Evolutionary conservation across 2,888 invertebrate genomes (phyloP), one percentile per base, ranked within the genome.

Genomic region (Phalera bucephala): DNA sequence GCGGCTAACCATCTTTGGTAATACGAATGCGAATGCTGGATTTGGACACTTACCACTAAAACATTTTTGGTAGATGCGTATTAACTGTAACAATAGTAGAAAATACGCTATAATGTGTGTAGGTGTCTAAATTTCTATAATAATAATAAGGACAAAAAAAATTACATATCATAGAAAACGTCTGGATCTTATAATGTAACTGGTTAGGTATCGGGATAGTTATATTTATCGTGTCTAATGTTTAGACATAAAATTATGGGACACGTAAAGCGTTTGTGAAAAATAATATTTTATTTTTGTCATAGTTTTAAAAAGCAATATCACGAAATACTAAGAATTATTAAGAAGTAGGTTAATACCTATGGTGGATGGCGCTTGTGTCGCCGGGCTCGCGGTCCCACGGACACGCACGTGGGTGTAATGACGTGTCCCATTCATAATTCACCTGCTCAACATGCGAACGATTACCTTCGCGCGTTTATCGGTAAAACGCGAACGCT

Each of bases 401-500:
- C 42, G 37, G 33, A 36, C 45, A 42, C 50, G 50, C 64, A 54
- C 55, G 76, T 64, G 60, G 63, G 47, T 40, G 58, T 61, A 45
- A 58, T 79, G 76, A 76, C 77, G 76, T 72, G 74, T 73, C 67
- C 67, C 80, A 79, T 79, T 81, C 77, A 80, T 79, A 77, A 77
- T 73, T 81, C 75, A 77, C 76, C 74, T 77, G 77, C 55, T 75
- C 58, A 74, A 67, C 63, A 69, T 70, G 62, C 67, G 56, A 48
- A 61, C 51, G 62, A 62, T 60, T 66, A 65, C 64, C 71, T 67
- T 67, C 64, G 66, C 67, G 57, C 69, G 69, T 71, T 70, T 72
- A 77, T 72, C 67, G 62, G 66, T 67, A 61, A 68, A 65, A 58
- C 58, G 55, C 68, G 67, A 64, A 62, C 60, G 68, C 72, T 86